These are phyloP conservation scores for Pterocles burchelli DNA, from an alignment of 2,113 vertebrate species.

Conservation along the genomic window DNA sequence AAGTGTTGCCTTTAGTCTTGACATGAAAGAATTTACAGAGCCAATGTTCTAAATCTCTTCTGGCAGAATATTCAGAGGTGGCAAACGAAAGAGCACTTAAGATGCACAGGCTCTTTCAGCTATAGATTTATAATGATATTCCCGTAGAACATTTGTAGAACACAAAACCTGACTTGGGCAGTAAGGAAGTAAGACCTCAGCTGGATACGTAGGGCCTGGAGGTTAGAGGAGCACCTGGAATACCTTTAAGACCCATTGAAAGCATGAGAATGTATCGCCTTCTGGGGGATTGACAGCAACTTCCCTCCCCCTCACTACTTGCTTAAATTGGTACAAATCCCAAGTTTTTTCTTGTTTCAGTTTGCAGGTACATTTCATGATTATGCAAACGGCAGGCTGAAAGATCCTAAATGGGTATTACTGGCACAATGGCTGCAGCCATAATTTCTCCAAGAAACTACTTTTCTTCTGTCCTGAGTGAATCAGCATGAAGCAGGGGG, in stretches of 20 bases:
- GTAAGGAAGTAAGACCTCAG: constrained; percentile 38
- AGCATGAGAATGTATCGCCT: background rate
- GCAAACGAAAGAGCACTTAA: constrained; percentile 53
- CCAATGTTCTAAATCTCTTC: constrained; percentile 66
- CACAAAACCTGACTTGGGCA: constrained; percentile 52
- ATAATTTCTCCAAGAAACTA: background rate
- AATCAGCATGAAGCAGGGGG: accelerated
- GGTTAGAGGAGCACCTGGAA: constrained; percentile 9
- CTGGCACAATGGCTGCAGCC: background rate
- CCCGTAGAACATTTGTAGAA: constrained; percentile 47
- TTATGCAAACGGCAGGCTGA: background rate
- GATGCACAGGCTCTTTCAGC: constrained; percentile 57
- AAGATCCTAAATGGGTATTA: background rate
- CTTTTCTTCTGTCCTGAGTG: background rate
- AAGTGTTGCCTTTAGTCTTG: constrained; percentile 70
- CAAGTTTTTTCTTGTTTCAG: background rate
- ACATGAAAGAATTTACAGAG: constrained; percentile 69
- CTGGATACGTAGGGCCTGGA: background rate
- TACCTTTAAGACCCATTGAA: background rate
- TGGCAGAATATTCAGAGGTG: constrained; percentile 67
- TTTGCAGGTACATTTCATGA: background rate
- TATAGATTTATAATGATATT: constrained; percentile 64
- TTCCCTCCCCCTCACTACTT: background rate
- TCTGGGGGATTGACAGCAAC: background rate
- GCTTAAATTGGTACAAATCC: background rate